Evolutionary conservation across 2,888 invertebrate species (phyloP).

Genomic region (Dynastes hyllus): DNA sequence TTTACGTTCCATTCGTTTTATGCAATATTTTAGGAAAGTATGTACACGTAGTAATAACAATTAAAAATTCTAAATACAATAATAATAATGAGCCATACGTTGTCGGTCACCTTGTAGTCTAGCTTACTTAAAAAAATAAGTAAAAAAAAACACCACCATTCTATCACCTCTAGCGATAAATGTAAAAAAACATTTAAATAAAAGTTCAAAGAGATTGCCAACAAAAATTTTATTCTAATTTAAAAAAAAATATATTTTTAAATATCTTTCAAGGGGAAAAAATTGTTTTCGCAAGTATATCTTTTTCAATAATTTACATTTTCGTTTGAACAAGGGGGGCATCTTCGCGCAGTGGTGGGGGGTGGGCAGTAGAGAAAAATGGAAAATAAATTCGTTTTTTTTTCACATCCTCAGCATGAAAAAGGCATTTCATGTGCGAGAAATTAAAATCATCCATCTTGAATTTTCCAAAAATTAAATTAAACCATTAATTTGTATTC

Average conservation of each 20-base stretch:
- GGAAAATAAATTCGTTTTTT: not conserved
- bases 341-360: not conserved
- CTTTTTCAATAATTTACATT: too few species aligned
- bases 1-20: too few species aligned
- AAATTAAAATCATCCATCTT: too few species aligned
- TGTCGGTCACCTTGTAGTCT: too few species aligned
- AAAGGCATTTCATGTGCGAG: too few species aligned
- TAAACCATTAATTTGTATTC: not conserved
- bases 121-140: too few species aligned
- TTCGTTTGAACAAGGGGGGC: not conserved
- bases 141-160: too few species aligned
- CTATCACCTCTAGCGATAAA: not conserved
- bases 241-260: not conserved
- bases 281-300: too few species aligned
- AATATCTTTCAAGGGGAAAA: not conserved
- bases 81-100: too few species aligned
- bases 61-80: not conserved
- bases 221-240: slow-evolving; percentile 32
- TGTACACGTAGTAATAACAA: not conserved
- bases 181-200: not conserved
- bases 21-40: not conserved
- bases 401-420: not conserved
- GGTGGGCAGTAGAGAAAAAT: not conserved
- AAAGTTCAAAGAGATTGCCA: slow-evolving; percentile 1
- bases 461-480: not conserved